These are phyloP conservation scores for Agonum fuliginosum DNA, from an alignment of 2,888 invertebrate species.

Conservation along the genomic window DNA sequence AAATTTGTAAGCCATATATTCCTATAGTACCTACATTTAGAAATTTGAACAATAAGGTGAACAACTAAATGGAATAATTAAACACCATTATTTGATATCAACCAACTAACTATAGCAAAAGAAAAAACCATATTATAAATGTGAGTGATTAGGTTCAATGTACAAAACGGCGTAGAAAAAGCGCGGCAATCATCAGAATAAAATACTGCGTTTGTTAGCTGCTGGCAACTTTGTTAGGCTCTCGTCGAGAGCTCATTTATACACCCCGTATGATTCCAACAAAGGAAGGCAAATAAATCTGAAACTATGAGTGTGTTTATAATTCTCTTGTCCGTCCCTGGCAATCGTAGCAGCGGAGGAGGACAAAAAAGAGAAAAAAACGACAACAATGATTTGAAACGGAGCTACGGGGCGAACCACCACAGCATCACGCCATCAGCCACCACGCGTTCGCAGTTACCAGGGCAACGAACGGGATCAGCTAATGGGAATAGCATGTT, in stretches of 20 bases:
- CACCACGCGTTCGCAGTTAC: conserved; percentile 41
- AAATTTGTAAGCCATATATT: no score
- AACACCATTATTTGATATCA: no score
- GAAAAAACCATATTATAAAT: no score
- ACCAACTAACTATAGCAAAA: no score
- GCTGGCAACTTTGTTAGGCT: neutral
- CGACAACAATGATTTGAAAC: neutral
- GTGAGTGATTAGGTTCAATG: no score
- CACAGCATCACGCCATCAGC: neutral
- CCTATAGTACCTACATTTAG: no score
- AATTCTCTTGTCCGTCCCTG: neutral
- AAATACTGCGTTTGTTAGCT: neutral
- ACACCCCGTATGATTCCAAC: neutral
- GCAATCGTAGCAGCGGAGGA: conserved; percentile 3
- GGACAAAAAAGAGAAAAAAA: conserved; percentile 8
- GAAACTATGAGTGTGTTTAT: neutral
- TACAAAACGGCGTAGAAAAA: neutral
- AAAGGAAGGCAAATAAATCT: neutral
- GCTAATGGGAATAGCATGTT: conserved; percentile 60
- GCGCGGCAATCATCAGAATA: neutral
- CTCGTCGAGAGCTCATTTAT: neutral
- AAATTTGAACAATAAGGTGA: no score
- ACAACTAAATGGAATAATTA: no score
- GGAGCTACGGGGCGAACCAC: neutral
- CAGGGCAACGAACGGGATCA: conserved; percentile 45